These are phyloP conservation scores for Erpornis zantholeuca DNA, from an alignment of 2,113 vertebrate genomes.

Conservation along the genomic window DNA sequence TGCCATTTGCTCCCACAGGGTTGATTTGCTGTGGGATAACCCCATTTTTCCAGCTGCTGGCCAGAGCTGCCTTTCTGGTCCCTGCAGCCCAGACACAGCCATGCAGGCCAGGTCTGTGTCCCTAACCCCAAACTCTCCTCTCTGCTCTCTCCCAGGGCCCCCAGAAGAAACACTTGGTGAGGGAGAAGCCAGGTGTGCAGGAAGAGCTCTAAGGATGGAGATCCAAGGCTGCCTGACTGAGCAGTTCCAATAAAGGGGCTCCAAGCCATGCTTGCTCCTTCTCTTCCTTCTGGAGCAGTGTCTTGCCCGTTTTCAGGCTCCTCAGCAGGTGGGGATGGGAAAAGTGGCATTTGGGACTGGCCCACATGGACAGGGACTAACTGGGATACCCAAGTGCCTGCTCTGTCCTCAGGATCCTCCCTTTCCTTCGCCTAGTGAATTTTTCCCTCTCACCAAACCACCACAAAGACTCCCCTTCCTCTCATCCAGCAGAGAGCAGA, in stretches of 20 bases:
- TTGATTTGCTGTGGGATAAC: background rate
- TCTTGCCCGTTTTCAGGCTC: background rate
- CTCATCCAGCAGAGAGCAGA: background rate
- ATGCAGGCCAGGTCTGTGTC: background rate
- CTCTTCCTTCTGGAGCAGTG: background rate
- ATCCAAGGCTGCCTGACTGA: background rate
- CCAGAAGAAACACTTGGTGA: conserved; percentile 85
- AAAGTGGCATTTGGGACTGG: background rate
- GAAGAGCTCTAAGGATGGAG: conserved; percentile 18
- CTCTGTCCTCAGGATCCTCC: background rate
- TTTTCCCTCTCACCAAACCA: background rate
- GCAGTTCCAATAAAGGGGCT: background rate
- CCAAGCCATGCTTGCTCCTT: background rate
- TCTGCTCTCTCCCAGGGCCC: conserved; percentile 78
- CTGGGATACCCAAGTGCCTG: background rate
- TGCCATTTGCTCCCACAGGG: background rate
- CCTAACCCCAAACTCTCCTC: background rate
- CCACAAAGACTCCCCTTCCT: background rate
- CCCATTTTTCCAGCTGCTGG: background rate
- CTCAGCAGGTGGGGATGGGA: background rate
- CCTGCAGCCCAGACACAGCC: background rate
- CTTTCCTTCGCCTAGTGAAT: background rate
- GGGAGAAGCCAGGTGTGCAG: conserved; percentile 56
- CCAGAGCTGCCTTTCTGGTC: background rate
- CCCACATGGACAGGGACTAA: background rate